Evolutionary conservation across 1,140 invertebrate species (phyloP), one percentile per base, ranked within the genome.

Genomic region (Philaenus spumarius): DNA sequence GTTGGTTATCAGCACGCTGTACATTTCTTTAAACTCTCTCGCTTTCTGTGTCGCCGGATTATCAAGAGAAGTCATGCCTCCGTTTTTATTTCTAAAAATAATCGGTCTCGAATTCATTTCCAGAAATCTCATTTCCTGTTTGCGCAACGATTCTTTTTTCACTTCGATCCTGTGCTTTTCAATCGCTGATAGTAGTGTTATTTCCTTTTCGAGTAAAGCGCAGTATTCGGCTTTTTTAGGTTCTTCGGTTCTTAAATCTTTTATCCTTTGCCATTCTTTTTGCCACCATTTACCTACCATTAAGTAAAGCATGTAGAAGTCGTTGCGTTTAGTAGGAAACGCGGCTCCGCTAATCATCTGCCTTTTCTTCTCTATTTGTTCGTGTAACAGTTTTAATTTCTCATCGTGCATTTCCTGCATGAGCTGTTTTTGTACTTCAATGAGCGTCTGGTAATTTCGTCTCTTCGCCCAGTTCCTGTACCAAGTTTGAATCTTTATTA

Each of bases 31-130:
- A 23, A 80, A 75, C 62, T 82, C 78, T 12, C 75, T 75, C 7
- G 82, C 83, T 64, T 78, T 79, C 68, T 86, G 84, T 35, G 78
- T 80, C 68, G 80, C 82, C 37, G 83, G 58, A 4, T 83, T 85
- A 37, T 84, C 76, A 80, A 86, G 82, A 30, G 78, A 72, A 9
- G 85, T 74, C 0, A 75, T 51, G 48, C 77, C 75, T 1, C 77
- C 78, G 55, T 81, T 81, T 23, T 75, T 73, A 30, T 79, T 78
- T 47, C 73, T 77, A 82, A 84, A 87, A 26, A 72, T 71, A 1
- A 82, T 70, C 0, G 84, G 78, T 58, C 78, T 77, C 7, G 82
- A 83, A 58, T 84, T 79, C 61, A 75, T 73, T 55, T 78, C 77
- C 12, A 87, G 71, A 65, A 85, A 81, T 45, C 73, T 72, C 24